Evolutionary conservation across 2,888 invertebrate species (phyloP), one percentile per base, ranked within the genome.

Genomic region (Abrostola tripartita): DNA sequence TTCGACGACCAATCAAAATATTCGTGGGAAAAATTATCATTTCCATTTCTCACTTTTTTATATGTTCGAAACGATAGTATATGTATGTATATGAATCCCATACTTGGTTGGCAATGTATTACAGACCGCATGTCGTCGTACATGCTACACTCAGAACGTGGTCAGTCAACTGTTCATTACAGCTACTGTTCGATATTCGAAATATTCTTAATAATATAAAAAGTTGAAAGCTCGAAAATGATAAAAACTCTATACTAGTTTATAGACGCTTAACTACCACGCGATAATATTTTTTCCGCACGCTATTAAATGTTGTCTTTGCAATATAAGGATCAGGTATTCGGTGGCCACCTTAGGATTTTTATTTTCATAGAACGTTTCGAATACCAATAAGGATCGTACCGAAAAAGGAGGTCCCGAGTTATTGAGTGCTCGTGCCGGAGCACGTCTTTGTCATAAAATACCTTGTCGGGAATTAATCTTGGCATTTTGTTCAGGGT

Each of bases 1-100:
- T 88, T 89, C 90, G 88, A 89, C 87, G 90, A 88, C 92, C 91
- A 91, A 90, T 92, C 92, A 91, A 90, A 92, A 88, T 87, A 89
- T 86, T 88, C 85, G 85, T 85, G 83, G 78, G 83, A 86, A 84
- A 74, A 80, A 74, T 71, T 69, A 61, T 67, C 61, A 72, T 74
- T 77, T 66, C 50, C 60, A 71, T 74, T 72, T 76, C 52, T 64
- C 59, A 55, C 59, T 73, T 65, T 52, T 73, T 76, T 67, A 60
- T 54, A 61, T 55, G 41, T 51, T 52, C n/a, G 14, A 12, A 44
- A 51, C 37, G 42, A 66, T 71, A 62, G 61, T 71, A 66, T 67
- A 76, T n/a, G n/a, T n/a, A n/a, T n/a, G n/a, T n/a, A n/a, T 57
- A 52, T 67, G 11, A 50, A 47, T 50, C 11, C 71, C 71, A 49